phyloP scores from a whole-genome alignment of 2,113 vertebrate species.

The Coracopsis vasa region DNA sequence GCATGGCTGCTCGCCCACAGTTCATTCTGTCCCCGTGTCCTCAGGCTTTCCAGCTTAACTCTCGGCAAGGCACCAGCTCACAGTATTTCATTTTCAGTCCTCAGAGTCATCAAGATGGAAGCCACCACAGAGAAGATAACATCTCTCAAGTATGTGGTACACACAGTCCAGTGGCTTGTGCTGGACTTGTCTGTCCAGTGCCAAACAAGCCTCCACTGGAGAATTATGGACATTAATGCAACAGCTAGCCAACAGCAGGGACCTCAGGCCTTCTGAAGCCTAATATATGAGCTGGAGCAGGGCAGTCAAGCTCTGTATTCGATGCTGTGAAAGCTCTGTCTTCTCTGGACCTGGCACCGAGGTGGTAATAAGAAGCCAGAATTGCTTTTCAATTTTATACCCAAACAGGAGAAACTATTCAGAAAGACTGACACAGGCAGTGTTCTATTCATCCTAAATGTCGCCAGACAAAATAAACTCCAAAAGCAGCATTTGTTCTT shows the following conservation, averaged over 20 bases:
- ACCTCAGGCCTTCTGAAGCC: not conserved
- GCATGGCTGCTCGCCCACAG: accelerated
- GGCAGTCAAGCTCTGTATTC: not conserved
- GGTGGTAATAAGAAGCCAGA: not conserved
- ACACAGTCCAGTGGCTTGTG: not conserved
- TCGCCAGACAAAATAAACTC: not conserved
- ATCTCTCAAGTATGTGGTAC: not conserved
- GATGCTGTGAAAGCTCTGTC: not conserved
- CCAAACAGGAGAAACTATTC: not conserved
- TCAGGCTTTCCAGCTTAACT: not conserved
- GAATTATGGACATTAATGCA: not conserved
- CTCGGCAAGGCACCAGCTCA: not conserved
- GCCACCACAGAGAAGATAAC: not conserved
- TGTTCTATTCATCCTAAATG: not conserved
- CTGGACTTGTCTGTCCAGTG: not conserved
- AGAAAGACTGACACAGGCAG: not conserved
- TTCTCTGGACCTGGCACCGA: not conserved
- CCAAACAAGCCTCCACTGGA: not conserved
- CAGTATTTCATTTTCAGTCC: not conserved
- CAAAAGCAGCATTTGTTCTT: not conserved
- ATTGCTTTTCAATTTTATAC: not conserved
- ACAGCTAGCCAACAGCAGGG: not conserved
- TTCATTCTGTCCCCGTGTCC: not conserved
- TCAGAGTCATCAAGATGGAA: not conserved
- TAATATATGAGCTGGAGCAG: not conserved